Percentiles rank a stretch among this genome's conserved stretches.
Evolutionary conservation across 2,113 vertebrate genomes (phyloP).

Genomic region (Bombycilla garrulus): DNA sequence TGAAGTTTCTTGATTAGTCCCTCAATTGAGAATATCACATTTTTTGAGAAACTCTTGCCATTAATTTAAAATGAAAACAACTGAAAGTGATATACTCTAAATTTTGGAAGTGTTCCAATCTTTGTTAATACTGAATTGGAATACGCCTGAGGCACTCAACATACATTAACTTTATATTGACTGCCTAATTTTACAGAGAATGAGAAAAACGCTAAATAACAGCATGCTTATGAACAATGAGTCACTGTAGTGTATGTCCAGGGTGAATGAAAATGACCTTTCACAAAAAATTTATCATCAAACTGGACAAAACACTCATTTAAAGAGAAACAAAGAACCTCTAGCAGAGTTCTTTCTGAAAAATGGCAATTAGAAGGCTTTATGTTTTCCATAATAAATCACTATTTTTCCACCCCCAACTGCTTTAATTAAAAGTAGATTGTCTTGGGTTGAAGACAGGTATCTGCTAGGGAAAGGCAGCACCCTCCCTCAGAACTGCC

Average conservation of each 20-base stretch:
- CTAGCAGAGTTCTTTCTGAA: background rate
- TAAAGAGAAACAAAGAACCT: background rate
- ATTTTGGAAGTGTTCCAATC: slow-evolving; percentile 62
- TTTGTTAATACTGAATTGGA: slow-evolving; percentile 62
- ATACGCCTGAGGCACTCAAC: slow-evolving; percentile 49
- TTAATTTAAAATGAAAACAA: slow-evolving; percentile 70
- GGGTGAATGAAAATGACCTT: slow-evolving; percentile 65
- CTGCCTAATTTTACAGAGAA: slow-evolving; percentile 45
- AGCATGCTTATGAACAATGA: slow-evolving; percentile 31
- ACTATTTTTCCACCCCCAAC: background rate
- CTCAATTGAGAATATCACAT: background rate
- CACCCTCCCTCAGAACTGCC: too few species aligned
- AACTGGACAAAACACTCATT: background rate
- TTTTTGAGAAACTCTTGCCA: slow-evolving; percentile 42
- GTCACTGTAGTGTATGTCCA: background rate
- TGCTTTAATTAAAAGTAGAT: background rate
- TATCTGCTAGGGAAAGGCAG: too few species aligned
- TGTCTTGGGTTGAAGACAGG: too few species aligned
- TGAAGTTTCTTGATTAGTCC: slow-evolving; percentile 28
- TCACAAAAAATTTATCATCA: slow-evolving; percentile 20
- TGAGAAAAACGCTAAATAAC: slow-evolving; percentile 66
- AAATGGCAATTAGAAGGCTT: background rate
- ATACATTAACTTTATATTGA: slow-evolving; percentile 56
- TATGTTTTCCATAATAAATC: background rate
- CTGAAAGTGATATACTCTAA: slow-evolving; percentile 56